Evolutionary conservation across 2,113 vertebrate species (phyloP).

Genomic region (Leucopsar rothschildi): DNA sequence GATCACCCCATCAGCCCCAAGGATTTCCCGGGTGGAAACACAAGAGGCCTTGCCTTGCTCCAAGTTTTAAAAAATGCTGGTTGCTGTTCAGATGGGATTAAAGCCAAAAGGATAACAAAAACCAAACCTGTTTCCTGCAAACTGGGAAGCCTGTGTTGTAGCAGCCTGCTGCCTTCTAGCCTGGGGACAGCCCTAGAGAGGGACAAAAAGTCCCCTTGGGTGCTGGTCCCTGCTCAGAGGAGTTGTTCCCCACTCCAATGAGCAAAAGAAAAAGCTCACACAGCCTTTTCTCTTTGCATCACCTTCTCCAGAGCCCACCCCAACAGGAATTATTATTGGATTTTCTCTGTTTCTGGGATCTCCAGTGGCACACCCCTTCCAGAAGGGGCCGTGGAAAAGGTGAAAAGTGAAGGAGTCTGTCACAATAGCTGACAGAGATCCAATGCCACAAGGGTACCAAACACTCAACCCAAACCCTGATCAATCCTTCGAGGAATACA

Average conservation of each 20-base stretch:
- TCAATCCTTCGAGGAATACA: not conserved
- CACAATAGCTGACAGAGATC: not conserved
- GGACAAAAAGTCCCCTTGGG: not conserved
- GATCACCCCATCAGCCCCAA: not conserved
- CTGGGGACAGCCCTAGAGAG: not conserved
- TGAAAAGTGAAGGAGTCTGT: not conserved
- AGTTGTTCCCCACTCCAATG: fast-evolving
- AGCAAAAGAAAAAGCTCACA: not conserved
- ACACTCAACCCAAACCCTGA: not conserved
- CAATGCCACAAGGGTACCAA: not conserved
- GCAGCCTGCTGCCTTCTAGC: not conserved
- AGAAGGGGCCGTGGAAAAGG: not conserved
- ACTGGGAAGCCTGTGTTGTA: not conserved
- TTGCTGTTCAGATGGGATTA: slow-evolving; percentile 36
- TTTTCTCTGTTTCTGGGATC: not conserved
- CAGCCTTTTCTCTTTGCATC: not conserved
- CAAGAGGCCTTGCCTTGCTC: not conserved
- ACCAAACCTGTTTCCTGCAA: slow-evolving; percentile 45
- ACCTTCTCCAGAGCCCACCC: not conserved
- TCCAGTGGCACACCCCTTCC: fast-evolving
- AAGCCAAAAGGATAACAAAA: slow-evolving; percentile 57
- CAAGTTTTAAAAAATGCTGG: slow-evolving; percentile 4
- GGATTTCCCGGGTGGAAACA: not conserved
- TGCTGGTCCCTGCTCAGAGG: not conserved
- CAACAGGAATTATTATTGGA: not conserved